phyloP scores from a whole-genome alignment of 2,113 vertebrate genomes.

The Rhea americana region DNA sequence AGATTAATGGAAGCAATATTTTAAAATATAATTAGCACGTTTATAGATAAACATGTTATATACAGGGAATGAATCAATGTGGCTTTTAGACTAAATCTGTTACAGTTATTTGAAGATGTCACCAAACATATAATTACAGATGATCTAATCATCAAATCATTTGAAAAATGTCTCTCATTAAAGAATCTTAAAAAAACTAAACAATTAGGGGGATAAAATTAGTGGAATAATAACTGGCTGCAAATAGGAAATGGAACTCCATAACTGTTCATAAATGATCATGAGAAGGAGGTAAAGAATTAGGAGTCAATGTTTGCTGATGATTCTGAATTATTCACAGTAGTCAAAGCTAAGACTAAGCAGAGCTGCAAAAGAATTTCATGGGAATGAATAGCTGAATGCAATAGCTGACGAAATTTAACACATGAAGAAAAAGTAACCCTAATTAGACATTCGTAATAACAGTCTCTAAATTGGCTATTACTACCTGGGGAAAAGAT shows the following conservation, averaged over 20 bases:
- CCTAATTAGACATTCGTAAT: neutral
- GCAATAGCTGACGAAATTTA: neutral
- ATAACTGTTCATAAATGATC: neutral
- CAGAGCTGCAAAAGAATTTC: neutral
- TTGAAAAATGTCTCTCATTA: neutral
- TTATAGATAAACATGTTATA: neutral
- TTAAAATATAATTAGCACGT: neutral
- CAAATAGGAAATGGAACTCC: neutral
- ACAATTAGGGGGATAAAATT: neutral
- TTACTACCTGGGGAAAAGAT: neutral
- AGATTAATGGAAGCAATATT: neutral
- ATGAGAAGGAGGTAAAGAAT: neutral
- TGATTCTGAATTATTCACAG: neutral
- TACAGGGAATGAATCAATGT: neutral
- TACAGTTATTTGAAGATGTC: neutral
- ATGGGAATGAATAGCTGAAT: neutral
- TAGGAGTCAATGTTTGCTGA: neutral
- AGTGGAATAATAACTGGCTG: neutral
- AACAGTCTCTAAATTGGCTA: neutral
- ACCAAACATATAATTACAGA: slow-evolving; percentile 1
- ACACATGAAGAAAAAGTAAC: neutral
- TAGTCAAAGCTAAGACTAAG: neutral
- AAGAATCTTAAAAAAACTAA: neutral
- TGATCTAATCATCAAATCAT: neutral
- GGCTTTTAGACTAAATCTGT: slow-evolving; percentile 7